Evolutionary conservation across 2,113 vertebrate genomes (phyloP).

Genomic region (Epinephelus fuscoguttatus): DNA sequence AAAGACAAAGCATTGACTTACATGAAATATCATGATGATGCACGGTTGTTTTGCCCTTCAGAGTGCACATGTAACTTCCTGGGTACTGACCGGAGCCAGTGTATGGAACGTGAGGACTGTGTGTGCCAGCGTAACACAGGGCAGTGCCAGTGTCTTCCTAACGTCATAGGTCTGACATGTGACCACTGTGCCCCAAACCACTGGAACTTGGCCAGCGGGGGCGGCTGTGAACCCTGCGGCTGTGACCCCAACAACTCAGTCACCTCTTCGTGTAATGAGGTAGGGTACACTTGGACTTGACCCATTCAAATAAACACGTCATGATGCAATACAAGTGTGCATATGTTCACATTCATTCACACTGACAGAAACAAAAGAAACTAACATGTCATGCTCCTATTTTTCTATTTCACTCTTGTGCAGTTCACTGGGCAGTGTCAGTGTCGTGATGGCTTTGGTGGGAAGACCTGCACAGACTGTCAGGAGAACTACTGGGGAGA

Average conservation of each 20-base stretch:
- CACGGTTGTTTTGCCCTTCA: conserved; percentile 59
- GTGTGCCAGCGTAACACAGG: conserved; percentile 89
- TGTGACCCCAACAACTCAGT: conserved; percentile 91
- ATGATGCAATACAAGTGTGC: neutral
- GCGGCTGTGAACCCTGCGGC: conserved; percentile 90
- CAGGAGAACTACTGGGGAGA: conserved; percentile 97
- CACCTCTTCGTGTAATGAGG: conserved; percentile 92
- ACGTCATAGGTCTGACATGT: conserved; percentile 91
- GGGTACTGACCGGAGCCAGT: conserved; percentile 90
- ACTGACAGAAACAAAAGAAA: neutral
- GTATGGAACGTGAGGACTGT: conserved; percentile 87
- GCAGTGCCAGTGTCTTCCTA: conserved; percentile 93
- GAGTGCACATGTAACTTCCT: conserved; percentile 93
- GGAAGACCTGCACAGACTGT: conserved; percentile 91
- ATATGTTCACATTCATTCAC: neutral
- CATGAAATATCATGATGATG: neutral
- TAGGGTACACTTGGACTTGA: conserved; percentile 52
- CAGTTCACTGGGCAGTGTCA: conserved; percentile 96
- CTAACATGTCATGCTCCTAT: neutral
- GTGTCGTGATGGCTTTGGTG: conserved; percentile 94
- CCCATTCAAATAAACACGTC: neutral
- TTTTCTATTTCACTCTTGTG: conserved; percentile 5
- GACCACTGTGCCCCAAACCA: conserved; percentile 92
- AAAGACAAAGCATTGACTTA: neutral
- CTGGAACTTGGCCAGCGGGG: conserved; percentile 93